Percentiles rank a stretch among this genome's conserved stretches.
Evolutionary conservation across 2,113 vertebrate genomes (phyloP).

Genomic region (Pseudonaja textilis): DNA sequence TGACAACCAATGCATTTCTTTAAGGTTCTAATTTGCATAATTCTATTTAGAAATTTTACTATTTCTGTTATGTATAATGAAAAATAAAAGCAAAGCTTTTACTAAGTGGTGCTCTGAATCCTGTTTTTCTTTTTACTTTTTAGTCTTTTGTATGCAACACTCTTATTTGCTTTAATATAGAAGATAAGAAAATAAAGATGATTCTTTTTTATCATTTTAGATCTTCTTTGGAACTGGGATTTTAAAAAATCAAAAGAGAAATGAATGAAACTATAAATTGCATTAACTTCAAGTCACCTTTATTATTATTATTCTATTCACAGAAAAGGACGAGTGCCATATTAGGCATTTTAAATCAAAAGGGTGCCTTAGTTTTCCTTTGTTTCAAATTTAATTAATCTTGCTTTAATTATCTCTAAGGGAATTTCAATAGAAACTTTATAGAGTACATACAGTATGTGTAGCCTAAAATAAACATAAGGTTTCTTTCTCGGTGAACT

Average conservation of each 20-base stretch:
- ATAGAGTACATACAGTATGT: slow-evolving; percentile 21
- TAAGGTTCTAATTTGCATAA: background rate
- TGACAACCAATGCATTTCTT: background rate
- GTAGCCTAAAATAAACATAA: background rate
- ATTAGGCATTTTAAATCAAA: slow-evolving; percentile 56
- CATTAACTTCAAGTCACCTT: background rate
- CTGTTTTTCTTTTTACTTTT: background rate
- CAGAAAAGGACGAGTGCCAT: slow-evolving; percentile 37
- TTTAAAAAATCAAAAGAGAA: background rate
- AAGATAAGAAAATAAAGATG: background rate
- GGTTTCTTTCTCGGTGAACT: background rate
- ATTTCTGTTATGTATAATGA: accelerated
- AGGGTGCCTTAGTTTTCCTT: slow-evolving; percentile 37
- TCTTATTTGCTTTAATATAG: slow-evolving; percentile 34
- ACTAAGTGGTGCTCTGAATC: background rate
- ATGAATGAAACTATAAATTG: slow-evolving; percentile 45
- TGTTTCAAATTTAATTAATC: slow-evolving; percentile 35
- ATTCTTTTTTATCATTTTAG: slow-evolving; percentile 16
- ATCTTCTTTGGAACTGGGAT: slow-evolving; percentile 36
- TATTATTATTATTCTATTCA: slow-evolving; percentile 46
- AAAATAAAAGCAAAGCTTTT: background rate
- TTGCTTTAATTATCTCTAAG: slow-evolving; percentile 36
- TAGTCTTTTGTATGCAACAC: slow-evolving; percentile 16
- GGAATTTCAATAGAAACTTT: slow-evolving; percentile 48
- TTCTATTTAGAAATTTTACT: background rate